Conservation (phyloP, 2,888 invertebrate genomes). For the Troilus luridus region DNA sequence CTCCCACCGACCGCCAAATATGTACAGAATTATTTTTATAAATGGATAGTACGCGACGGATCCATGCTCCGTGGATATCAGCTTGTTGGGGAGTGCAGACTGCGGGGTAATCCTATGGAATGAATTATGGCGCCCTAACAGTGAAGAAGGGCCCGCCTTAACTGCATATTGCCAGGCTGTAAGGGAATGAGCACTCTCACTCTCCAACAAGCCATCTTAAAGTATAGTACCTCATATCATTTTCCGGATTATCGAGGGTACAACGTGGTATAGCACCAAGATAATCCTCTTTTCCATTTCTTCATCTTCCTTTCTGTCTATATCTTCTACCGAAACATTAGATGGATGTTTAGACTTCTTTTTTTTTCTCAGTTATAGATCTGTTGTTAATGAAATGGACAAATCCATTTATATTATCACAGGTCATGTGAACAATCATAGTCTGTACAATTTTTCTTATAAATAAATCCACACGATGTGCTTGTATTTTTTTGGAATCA, state of each 20-base stretch:
- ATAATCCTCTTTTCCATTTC: background rate
- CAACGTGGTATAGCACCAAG: background rate
- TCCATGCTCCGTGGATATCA: slow-evolving; percentile 2
- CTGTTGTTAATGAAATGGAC: background rate
- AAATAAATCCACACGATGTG: background rate
- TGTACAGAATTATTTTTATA: slow-evolving; percentile 58
- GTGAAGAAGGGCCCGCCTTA: background rate
- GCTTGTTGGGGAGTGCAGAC: slow-evolving; percentile 9
- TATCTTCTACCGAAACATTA: background rate
- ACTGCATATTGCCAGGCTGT: slow-evolving; percentile 53
- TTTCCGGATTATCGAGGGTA: background rate
- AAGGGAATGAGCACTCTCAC: slow-evolving; percentile 45
- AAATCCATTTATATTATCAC: background rate
- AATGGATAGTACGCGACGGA: background rate
- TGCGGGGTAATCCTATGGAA: background rate
- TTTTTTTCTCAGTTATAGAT: background rate
- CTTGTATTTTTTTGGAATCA: slow-evolving; percentile 22
- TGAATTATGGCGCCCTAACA: slow-evolving; percentile 17
- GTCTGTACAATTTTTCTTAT: background rate
- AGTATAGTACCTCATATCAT: slow-evolving; percentile 11
- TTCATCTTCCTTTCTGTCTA: slow-evolving; percentile 11
- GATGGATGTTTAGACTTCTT: slow-evolving; percentile 13
- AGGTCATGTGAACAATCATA: slow-evolving; percentile 28
- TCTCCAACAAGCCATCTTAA: slow-evolving; percentile 5
- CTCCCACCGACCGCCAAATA: background rate